Evolutionary conservation across 1,140 invertebrate species (phyloP).

Genomic region (Drosophila arizonae): DNA sequence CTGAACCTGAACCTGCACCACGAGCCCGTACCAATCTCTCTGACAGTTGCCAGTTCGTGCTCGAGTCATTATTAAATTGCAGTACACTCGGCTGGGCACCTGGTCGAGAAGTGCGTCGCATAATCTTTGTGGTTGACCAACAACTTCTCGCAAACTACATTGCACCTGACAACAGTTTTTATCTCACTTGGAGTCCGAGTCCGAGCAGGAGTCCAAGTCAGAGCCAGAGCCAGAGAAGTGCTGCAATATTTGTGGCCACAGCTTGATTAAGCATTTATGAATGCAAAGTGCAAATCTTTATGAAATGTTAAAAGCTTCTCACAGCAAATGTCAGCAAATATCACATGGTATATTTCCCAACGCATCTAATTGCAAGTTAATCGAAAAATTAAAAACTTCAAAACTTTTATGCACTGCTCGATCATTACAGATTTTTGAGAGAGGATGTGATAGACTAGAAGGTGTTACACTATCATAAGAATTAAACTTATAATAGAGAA

Average conservation of each 20-base stretch:
- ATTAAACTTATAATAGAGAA: too few relatives aligned
- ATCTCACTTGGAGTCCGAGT: too few relatives aligned
- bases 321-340: not conserved
- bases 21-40: conserved; percentile 1
- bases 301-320: not conserved
- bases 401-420: not conserved
- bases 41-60: conserved; percentile 29
- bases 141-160: not conserved
- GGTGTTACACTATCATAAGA: too few relatives aligned
- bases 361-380: conserved; percentile 9
- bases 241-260: conserved; percentile 16
- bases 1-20: not conserved
- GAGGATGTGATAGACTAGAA: not conserved
- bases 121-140: conserved; percentile 51
- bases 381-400: not conserved
- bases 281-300: conserved; percentile 2
- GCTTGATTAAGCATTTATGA: conserved; percentile 27
- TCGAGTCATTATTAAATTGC: conserved; percentile 62
- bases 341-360: not conserved
- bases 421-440: not conserved
- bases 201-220: too few relatives aligned
- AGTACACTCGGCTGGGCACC: conserved; percentile 58
- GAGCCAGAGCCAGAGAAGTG: not conserved
- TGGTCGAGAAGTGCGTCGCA: conserved; percentile 15
- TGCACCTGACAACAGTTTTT: conserved; percentile 3